Percentiles rank a stretch among this genome's conserved stretches.
Evolutionary conservation across 92 coral and sea anemone genomes (phyloP).

Genomic region (Umimayanthus kanabou): DNA sequence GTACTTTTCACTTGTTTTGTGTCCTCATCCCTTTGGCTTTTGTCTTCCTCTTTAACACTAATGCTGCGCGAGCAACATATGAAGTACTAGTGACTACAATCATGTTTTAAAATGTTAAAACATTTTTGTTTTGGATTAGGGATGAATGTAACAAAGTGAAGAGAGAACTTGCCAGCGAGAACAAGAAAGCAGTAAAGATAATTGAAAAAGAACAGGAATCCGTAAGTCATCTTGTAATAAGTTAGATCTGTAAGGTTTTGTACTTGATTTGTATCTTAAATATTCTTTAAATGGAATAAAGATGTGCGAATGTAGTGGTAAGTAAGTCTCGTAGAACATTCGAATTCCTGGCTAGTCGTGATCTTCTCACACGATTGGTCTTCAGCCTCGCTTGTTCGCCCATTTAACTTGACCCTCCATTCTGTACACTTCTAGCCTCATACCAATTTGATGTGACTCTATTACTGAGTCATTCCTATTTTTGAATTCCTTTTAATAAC

Average conservation of each 20-base stretch:
- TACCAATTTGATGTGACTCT: neutral
- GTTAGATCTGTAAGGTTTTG: no score
- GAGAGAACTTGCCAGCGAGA: constrained; percentile 14
- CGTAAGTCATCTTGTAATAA: neutral
- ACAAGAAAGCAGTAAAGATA: constrained; percentile 12
- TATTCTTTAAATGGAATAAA: neutral
- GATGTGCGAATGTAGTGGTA: neutral
- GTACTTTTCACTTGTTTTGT: neutral
- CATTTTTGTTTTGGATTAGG: constrained; percentile 9
- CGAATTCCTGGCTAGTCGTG: no score
- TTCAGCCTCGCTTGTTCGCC: no score
- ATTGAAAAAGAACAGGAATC: constrained; percentile 30
- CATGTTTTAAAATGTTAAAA: neutral
- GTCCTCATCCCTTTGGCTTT: no score
- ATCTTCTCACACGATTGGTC: no score
- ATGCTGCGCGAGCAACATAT: neutral
- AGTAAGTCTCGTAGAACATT: no score
- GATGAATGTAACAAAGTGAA: constrained; percentile 3
- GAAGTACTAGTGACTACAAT: neutral
- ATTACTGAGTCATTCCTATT: no score
- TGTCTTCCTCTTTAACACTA: neutral
- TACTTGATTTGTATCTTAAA: no score
- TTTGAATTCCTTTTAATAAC: no score
- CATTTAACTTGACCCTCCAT: neutral
- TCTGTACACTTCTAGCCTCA: neutral